These are phyloP conservation scores for Ylistrum balloti DNA, from an alignment of 1,140 invertebrate species.

Conservation along the genomic window DNA sequence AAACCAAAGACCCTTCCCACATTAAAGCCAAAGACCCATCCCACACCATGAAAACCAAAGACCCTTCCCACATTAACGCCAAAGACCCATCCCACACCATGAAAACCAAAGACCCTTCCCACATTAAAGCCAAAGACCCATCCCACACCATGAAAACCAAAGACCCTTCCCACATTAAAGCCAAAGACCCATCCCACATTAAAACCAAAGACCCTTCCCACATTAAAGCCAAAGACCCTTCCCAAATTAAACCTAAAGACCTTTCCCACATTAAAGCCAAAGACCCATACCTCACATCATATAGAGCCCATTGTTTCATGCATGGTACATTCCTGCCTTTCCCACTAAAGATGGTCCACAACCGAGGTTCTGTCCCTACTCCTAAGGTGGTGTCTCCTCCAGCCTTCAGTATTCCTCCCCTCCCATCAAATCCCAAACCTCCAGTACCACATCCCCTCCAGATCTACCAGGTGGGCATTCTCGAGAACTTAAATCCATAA, in stretches of 20 bases:
- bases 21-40: too few relatives aligned
- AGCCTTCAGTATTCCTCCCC: not conserved
- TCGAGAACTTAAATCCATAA: constrained; percentile 25
- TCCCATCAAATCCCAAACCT: not conserved
- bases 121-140: not conserved
- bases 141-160: not conserved
- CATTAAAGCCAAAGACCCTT: not conserved
- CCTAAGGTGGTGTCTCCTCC: not conserved
- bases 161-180: not conserved
- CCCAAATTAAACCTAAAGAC: not conserved
- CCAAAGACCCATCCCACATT: not conserved
- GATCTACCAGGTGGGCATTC: not conserved
- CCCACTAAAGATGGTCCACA: not conserved
- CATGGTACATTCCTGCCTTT: not conserved
- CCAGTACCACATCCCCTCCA: not conserved
- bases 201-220: not conserved
- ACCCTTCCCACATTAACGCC: not conserved
- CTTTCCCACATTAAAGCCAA: not conserved
- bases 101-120: not conserved
- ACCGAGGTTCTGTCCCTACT: constrained; percentile 37
- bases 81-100: not conserved
- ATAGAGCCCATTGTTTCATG: not conserved
- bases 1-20: too few relatives aligned
- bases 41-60: not conserved
- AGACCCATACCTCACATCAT: not conserved